phyloP scores from a whole-genome alignment of 2,888 invertebrate species.

The Unio pictorum region DNA sequence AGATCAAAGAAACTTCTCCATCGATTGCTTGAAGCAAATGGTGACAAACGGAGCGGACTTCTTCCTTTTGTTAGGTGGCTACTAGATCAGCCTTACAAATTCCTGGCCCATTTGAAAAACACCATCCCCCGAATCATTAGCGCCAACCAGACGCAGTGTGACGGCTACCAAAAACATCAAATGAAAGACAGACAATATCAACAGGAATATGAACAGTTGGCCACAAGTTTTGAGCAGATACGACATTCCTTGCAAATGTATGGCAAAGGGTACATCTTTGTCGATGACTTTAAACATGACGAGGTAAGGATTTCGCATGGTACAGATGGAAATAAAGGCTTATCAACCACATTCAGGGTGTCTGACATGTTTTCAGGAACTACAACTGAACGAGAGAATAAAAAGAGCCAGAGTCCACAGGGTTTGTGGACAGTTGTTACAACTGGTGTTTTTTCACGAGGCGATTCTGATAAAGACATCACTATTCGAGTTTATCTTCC shows the following conservation, averaged over 20 bases:
- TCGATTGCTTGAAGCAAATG: conserved; percentile 15
- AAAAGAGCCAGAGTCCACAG: conserved; percentile 24
- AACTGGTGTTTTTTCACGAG: conserved; percentile 26
- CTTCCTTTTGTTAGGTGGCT: conserved; percentile 22
- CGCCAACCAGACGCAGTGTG: conserved; percentile 42
- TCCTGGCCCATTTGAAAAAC: conserved; percentile 22
- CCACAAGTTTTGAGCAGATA: conserved; percentile 40
- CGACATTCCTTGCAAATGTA: conserved; percentile 41
- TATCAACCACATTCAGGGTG: conserved; percentile 19
- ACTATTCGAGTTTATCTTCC: conserved; percentile 45
- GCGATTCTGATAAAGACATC: conserved; percentile 21
- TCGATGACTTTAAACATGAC: conserved; percentile 41
- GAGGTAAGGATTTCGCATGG: conserved; percentile 27
- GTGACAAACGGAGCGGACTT: conserved; percentile 16
- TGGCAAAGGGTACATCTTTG: conserved; percentile 42
- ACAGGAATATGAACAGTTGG: conserved; percentile 38
- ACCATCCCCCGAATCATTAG: conserved; percentile 45
- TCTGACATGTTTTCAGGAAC: conserved; percentile 9
- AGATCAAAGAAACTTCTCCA: conserved; percentile 33
- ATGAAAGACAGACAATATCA: conserved; percentile 24
- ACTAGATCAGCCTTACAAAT: conserved; percentile 32
- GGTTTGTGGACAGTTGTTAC: conserved; percentile 41
- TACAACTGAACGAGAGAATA: background rate
- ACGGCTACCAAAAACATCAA: conserved; percentile 32
- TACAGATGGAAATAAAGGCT: conserved; percentile 8